phyloP scores from a whole-genome alignment of 2,888 invertebrate genomes.

The Chymomyza amoena region DNA sequence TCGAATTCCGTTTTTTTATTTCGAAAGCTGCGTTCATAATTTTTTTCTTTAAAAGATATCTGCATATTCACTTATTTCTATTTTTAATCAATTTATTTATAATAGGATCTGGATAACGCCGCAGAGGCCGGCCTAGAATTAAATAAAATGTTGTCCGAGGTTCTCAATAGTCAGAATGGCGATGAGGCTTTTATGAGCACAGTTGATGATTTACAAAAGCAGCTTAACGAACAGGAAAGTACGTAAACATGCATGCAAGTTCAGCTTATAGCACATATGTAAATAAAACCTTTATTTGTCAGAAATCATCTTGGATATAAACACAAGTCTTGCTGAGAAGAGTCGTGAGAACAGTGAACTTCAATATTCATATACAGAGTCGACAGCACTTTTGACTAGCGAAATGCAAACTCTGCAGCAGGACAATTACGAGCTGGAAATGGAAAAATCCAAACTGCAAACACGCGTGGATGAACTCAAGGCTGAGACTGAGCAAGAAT shows the following conservation, averaged over 20 bases:
- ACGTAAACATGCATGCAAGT: conserved; percentile 21
- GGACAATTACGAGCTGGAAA: conserved; percentile 80
- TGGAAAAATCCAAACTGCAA: conserved; percentile 76
- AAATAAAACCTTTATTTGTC: conserved; percentile 7
- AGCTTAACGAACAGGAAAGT: conserved; percentile 84
- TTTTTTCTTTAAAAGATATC: too few species aligned
- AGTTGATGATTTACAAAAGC: conserved; percentile 83
- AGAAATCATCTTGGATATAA: conserved; percentile 80
- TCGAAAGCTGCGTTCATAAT: too few species aligned
- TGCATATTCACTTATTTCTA: background rate
- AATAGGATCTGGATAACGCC: conserved; percentile 86
- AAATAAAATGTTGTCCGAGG: conserved; percentile 84
- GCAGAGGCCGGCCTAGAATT: conserved; percentile 89
- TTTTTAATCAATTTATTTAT: background rate
- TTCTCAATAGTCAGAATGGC: conserved; percentile 84
- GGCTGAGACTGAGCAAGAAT: conserved; percentile 75
- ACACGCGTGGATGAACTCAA: conserved; percentile 75
- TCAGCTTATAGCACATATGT: background rate
- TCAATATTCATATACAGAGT: conserved; percentile 76
- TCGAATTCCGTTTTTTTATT: too few species aligned
- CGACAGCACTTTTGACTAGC: conserved; percentile 80
- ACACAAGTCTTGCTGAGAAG: conserved; percentile 80
- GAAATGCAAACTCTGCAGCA: conserved; percentile 82
- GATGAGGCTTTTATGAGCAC: conserved; percentile 83
- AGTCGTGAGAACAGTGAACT: conserved; percentile 81